These are phyloP conservation scores for Caenorhabditis japonica DNA, from an alignment of 2,888 invertebrate species.

Conservation along the genomic window DNA sequence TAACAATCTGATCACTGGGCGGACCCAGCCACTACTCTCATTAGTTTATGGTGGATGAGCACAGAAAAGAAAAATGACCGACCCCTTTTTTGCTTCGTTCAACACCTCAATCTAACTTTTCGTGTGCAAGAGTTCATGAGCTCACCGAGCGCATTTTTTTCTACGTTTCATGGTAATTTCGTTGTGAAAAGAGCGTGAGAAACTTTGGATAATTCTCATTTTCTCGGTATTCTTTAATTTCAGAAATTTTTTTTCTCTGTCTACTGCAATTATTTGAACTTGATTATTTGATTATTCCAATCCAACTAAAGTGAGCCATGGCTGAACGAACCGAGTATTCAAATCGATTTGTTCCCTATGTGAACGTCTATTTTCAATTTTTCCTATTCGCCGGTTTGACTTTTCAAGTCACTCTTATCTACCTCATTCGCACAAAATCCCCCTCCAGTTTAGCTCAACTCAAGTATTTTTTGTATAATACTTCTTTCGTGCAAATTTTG, in stretches of 20 bases:
- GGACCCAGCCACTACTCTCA: no score
- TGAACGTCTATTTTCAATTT: slow-evolving; percentile 38
- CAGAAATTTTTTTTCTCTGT: neutral
- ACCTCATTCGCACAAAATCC: slow-evolving; percentile 38
- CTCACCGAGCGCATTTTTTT: slow-evolving; percentile 22
- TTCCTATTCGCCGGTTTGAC: slow-evolving; percentile 38
- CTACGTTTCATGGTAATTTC: no score
- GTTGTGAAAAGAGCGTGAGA: slow-evolving; percentile 39
- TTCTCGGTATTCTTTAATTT: slow-evolving; percentile 3
- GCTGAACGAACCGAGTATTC: slow-evolving; percentile 27
- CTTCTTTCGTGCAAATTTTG: slow-evolving; percentile 23
- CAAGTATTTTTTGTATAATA: slow-evolving; percentile 47
- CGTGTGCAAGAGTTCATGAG: slow-evolving; percentile 17
- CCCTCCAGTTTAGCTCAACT: slow-evolving; percentile 38
- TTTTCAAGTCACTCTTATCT: slow-evolving; percentile 42
- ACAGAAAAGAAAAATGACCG: no score
- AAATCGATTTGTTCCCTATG: slow-evolving; percentile 41
- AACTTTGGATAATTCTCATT: no score
- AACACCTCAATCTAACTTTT: neutral
- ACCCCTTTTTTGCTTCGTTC: no score
- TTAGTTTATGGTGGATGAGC: no score
- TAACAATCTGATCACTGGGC: no score
- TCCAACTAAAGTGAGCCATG: slow-evolving; percentile 1
- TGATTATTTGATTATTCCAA: no score
- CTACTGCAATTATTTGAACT: neutral